Percentiles rank a stretch among this genome's conserved stretches.
Evolutionary conservation across 2,888 invertebrate genomes (phyloP).

Genomic region (Bedellia somnulentella): DNA sequence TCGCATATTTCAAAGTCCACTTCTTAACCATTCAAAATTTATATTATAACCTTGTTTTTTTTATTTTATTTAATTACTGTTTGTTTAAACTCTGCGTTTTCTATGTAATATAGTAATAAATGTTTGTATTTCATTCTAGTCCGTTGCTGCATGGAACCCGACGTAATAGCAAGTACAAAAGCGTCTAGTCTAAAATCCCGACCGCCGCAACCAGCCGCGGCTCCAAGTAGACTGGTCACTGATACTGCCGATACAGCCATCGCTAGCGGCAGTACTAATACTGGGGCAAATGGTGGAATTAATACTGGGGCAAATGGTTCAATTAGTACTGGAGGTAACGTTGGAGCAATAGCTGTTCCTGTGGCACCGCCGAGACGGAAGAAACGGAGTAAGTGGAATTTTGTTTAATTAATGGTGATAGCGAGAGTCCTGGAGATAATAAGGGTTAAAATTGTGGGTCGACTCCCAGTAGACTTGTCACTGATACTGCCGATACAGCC

Average conservation of each 20-base stretch:
- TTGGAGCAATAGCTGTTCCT: slow-evolving; percentile 31
- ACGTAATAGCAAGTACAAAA: slow-evolving; percentile 92
- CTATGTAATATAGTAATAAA: too few species aligned
- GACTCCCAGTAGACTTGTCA: slow-evolving; percentile 64
- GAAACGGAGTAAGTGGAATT: slow-evolving; percentile 58
- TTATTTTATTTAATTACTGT: too few species aligned
- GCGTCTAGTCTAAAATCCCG: slow-evolving; percentile 50
- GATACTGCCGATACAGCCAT: slow-evolving; percentile 17
- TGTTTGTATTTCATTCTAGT: slow-evolving; percentile 3
- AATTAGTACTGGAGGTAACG: too few species aligned
- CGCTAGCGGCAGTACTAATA: too few species aligned
- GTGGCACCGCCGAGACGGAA: slow-evolving; percentile 81
- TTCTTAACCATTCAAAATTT: too few species aligned
- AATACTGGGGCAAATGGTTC: too few species aligned
- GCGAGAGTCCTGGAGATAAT: too few species aligned
- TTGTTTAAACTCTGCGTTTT: too few species aligned
- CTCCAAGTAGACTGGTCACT: slow-evolving; percentile 64
- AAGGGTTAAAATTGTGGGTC: too few species aligned
- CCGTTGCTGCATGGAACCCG: slow-evolving; percentile 65
- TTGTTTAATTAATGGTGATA: neutral
- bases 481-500: slow-evolving; percentile 17
- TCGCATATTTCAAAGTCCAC: too few species aligned
- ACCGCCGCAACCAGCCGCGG: slow-evolving; percentile 33
- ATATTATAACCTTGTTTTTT: too few species aligned
- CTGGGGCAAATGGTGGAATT: too few species aligned